Base-by-base conservation (phyloP, 1,140 invertebrate species). In the Aphidius ervi region DNA sequence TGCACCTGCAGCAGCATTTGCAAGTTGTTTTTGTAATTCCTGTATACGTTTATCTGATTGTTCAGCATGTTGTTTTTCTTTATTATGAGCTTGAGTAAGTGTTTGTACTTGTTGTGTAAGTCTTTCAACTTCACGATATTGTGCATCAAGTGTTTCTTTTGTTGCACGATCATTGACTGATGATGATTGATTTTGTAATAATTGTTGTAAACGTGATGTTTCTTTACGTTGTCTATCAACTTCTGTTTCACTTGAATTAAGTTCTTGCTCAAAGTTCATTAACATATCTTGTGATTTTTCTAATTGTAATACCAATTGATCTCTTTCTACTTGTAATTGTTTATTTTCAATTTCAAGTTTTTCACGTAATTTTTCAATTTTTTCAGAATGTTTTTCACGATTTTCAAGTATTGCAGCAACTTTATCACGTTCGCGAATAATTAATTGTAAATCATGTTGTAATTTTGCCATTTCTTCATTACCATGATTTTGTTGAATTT, bases 281-380 rank as follows among this genome's bases (percentile, higher is more conserved):
- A 95, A 76, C 85, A 95, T 94, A 69, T 94, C 92, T 74, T 95
- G 92, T 6, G 90, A 93, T 76, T 95, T 95, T 74, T 95, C 92
- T 68, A 95, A 72, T 74, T 95, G 93, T 54, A 89, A 86, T 1
- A 95, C 91, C 58, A 95, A 75, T 74, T 95, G 92, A 73, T 95
- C 92, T 55, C 92, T 78, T 76, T 95, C 92, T 46, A 89, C 85
- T 43, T 89, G 88, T 67, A 95, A 69, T 73, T 94, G 91, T 69
- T 92, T 93, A 62, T 90, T 85, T 63, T 95, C 92, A 1, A 84
- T 83, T 72, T 94, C 92, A 62, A 93, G 81, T 73, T 93, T 93
- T 53, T 89, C 86, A 60, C 90, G 86, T 66, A 90, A 85, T 72
- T 92, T 92, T 74, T 93, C 90, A 58, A 91, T 85, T 55, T 91